Evolutionary conservation across 1,140 invertebrate species (phyloP).

Genomic region (Harlomillsia oculata): DNA sequence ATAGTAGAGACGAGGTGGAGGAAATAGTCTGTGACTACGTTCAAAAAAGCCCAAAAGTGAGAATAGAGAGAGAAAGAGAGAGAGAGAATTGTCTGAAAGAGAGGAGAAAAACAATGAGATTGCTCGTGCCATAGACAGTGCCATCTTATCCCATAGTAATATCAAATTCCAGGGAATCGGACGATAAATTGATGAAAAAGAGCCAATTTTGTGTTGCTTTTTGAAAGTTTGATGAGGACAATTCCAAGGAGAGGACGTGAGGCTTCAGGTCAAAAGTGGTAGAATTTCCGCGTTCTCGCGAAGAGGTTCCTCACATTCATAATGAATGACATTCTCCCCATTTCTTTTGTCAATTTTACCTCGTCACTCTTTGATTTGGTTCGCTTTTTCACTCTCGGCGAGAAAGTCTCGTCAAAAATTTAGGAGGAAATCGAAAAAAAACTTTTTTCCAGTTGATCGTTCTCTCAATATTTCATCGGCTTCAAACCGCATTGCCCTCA

Average conservation of each 20-base stretch:
- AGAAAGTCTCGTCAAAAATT: constrained; percentile 33
- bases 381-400: constrained; percentile 22
- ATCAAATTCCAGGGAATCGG: constrained; percentile 28
- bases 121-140: not conserved
- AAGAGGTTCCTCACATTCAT: constrained; percentile 31
- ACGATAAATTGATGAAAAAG: constrained; percentile 36
- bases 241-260: constrained; percentile 30
- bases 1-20: too few relatives aligned
- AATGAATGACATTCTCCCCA: constrained; percentile 31
- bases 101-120: constrained; percentile 8
- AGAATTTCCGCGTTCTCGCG: not conserved
- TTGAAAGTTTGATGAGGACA: constrained; percentile 34
- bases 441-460: constrained; percentile 30
- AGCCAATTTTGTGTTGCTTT: constrained; percentile 33
- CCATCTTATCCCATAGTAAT: not conserved
- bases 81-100: not conserved
- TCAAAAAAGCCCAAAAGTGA: too few relatives aligned
- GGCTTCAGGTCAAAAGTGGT: constrained; percentile 7
- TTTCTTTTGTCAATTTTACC: constrained; percentile 36
- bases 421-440: constrained; percentile 28
- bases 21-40: too few relatives aligned
- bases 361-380: constrained; percentile 37
- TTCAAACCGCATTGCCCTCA: constrained; percentile 33
- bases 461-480: constrained; percentile 34
- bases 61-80: not conserved